Evolutionary conservation across 2,797 vertebrate species (phyloP).

Genomic region (Buceros bicornis): DNA sequence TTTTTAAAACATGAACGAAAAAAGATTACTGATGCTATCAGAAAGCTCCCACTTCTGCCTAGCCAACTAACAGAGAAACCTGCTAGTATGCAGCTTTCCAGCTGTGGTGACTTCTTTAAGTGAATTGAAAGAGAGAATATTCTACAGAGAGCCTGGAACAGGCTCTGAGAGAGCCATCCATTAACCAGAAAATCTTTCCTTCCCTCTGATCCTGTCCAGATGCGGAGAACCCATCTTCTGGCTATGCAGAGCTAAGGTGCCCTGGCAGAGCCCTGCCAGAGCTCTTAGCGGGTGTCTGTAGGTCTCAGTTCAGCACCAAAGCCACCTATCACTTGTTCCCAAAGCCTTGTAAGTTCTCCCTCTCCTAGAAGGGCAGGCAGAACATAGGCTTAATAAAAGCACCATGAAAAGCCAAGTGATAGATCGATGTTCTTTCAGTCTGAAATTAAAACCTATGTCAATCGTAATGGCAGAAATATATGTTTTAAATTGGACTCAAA

Average conservation of each 20-base stretch:
- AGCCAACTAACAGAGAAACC: neutral
- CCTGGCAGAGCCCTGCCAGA: neutral
- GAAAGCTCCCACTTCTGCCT: neutral
- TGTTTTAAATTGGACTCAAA: neutral
- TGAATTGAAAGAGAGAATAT: neutral
- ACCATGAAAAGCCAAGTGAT: neutral
- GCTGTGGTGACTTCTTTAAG: neutral
- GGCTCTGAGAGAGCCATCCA: neutral
- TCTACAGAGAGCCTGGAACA: neutral
- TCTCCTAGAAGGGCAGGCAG: neutral
- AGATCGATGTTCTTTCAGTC: neutral
- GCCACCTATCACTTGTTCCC: neutral
- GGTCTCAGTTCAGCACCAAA: neutral
- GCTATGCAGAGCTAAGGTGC: neutral
- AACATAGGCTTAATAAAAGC: neutral
- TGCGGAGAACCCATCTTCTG: neutral
- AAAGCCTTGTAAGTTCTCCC: neutral
- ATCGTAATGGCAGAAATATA: conserved; percentile 23
- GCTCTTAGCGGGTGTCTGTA: neutral
- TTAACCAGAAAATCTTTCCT: neutral
- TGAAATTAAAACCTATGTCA: conserved; percentile 50
- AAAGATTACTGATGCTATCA: neutral
- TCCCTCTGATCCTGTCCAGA: neutral
- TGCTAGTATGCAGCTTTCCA: neutral
- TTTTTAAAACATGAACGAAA: neutral